phyloP scores from a whole-genome alignment of 2,113 vertebrate genomes.

The Bos javanicus region DNA sequence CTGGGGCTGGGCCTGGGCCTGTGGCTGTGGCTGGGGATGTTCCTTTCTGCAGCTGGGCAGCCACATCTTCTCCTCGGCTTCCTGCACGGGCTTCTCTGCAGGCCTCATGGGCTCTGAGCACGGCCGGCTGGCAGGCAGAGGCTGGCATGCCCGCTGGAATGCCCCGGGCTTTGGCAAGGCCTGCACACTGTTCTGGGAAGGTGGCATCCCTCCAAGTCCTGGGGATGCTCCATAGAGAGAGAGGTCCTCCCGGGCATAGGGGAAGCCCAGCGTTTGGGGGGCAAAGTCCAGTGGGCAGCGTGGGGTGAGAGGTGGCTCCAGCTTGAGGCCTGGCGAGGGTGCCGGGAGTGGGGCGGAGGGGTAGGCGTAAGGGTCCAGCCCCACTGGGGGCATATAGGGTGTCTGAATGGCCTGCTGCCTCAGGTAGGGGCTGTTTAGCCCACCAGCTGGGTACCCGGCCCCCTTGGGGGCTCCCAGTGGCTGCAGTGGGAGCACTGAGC shows the following conservation, averaged over 20 bases:
- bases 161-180: constrained; percentile 50
- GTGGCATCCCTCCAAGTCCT: constrained; percentile 48
- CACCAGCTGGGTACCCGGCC: not conserved
- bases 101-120: not conserved
- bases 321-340: constrained; percentile 69
- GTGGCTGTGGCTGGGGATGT: not conserved
- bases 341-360: not conserved
- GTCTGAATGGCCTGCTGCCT: constrained; percentile 65
- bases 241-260: constrained; percentile 45
- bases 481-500: constrained; percentile 40
- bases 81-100: not conserved
- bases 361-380: constrained; percentile 69
- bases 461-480: constrained; percentile 50
- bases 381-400: constrained; percentile 58
- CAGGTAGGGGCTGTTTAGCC: constrained; percentile 62
- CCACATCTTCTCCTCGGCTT: not conserved
- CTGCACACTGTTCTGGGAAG: constrained; percentile 61
- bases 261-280: not conserved
- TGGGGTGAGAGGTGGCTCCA: constrained; percentile 66
- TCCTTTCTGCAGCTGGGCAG: not conserved
- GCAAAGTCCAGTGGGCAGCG: constrained; percentile 73
- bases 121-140: not conserved
- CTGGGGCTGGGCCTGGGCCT: not conserved
- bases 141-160: constrained; percentile 71
- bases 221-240: constrained; percentile 62